Conservation (phyloP, 2,113 vertebrate species). For the Geococcyx californianus region DNA sequence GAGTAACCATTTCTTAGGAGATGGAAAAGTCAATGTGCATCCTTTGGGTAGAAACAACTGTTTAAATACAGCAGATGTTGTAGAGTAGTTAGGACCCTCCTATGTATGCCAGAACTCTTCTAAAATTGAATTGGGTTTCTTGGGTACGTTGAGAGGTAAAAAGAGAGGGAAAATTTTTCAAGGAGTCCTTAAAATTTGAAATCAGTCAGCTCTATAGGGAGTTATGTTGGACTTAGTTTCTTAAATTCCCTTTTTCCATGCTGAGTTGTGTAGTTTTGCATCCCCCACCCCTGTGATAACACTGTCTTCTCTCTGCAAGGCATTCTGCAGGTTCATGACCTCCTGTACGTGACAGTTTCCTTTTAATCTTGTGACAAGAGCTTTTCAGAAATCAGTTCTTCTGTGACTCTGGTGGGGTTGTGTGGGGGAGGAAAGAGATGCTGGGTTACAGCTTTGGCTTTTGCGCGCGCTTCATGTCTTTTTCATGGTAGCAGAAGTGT, state of each 20-base stretch:
- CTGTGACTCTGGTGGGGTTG: background rate
- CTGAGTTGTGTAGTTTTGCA: background rate
- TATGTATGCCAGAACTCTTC: background rate
- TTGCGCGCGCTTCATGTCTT: background rate
- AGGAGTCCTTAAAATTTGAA: background rate
- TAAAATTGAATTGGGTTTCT: background rate
- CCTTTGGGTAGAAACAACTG: background rate
- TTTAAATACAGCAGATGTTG: background rate
- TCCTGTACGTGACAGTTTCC: background rate
- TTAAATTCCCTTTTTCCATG: background rate
- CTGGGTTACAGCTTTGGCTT: background rate
- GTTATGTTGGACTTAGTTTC: background rate
- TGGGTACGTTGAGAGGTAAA: background rate
- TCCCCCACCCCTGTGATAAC: background rate
- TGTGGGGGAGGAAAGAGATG: background rate
- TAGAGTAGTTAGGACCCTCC: background rate
- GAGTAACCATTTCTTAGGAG: background rate
- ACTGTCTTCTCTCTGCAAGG: background rate
- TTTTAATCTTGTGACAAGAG: background rate
- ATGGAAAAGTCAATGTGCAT: background rate
- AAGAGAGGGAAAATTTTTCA: background rate
- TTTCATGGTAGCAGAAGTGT: background rate
- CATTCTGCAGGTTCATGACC: background rate
- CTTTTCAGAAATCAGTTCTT: background rate
- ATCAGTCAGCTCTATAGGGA: background rate